Percentiles rank a stretch among this genome's conserved stretches.
phyloP scores from a whole-genome alignment of 2,113 vertebrate genomes.

The Lampris megalopsis region DNA sequence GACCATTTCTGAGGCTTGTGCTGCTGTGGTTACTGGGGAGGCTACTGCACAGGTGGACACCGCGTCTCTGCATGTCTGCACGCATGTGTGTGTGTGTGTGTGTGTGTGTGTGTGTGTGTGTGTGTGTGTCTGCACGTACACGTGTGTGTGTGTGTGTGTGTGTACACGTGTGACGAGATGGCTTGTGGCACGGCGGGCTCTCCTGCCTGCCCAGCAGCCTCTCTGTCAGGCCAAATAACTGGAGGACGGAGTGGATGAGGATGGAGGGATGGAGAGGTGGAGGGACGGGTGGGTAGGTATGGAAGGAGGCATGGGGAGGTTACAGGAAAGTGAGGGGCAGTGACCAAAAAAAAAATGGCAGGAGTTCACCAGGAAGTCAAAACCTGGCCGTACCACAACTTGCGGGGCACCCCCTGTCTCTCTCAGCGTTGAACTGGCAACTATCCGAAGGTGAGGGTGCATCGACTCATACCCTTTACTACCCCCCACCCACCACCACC shows the following conservation, averaged over 20 bases:
- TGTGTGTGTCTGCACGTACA: not conserved
- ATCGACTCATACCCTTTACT: too few species aligned
- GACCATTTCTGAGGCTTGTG: constrained; percentile 52
- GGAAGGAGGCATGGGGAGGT: not conserved
- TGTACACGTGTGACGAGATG: constrained; percentile 59
- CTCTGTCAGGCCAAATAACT: constrained; percentile 68
- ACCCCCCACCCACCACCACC: too few species aligned
- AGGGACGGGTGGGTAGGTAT: not conserved
- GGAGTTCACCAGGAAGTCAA: not conserved
- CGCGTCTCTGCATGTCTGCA: constrained; percentile 1
- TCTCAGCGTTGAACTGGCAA: too few species aligned
- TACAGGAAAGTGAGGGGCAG: not conserved
- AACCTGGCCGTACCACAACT: too few species aligned
- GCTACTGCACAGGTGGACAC: constrained; percentile 73
- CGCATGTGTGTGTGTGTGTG: constrained; percentile 1
- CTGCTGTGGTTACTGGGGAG: constrained; percentile 19
- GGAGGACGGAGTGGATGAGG: constrained; percentile 7
- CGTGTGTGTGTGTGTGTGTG: constrained; percentile 11
- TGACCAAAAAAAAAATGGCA: not conserved
- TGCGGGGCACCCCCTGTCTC: too few species aligned
- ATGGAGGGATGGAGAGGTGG: not conserved
- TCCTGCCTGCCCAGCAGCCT: constrained; percentile 49
- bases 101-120: not conserved
- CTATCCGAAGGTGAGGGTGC: too few species aligned
- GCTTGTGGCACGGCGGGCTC: constrained; percentile 69